Evolutionary conservation across 2,888 invertebrate genomes (phyloP).

Genomic region (Artemia sp.): DNA sequence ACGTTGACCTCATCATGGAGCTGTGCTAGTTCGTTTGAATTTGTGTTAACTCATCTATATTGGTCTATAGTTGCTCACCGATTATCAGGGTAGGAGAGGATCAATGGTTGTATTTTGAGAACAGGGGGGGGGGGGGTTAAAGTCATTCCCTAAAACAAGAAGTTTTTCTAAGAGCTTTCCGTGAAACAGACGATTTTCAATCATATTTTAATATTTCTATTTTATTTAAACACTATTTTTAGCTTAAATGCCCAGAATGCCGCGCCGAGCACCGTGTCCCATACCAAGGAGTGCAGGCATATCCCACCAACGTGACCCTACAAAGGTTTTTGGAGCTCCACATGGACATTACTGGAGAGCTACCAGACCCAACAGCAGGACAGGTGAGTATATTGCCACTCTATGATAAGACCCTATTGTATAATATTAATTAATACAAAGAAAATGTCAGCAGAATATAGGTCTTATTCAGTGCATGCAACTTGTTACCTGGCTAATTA

Average conservation of each 20-base stretch:
- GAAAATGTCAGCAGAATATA: background rate
- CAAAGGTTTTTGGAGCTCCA: conserved; percentile 86
- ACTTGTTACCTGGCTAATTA: background rate
- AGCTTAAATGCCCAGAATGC: conserved; percentile 96
- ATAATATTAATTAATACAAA: no score
- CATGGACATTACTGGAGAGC: conserved; percentile 74
- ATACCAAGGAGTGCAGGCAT: conserved; percentile 80
- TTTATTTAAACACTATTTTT: conserved; percentile 26
- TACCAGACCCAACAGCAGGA: conserved; percentile 75
- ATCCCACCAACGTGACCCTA: conserved; percentile 87
- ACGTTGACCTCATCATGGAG: no score
- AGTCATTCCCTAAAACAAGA: no score
- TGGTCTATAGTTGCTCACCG: no score
- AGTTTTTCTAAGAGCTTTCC: no score
- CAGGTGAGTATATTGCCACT: conserved; percentile 15
- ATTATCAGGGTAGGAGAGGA: no score
- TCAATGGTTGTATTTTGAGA: no score
- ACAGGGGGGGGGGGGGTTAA: no score
- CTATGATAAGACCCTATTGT: no score
- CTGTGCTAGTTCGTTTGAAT: no score
- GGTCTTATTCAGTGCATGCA: background rate
- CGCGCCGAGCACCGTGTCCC: conserved; percentile 90
- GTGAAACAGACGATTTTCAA: no score
- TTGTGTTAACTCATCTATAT: no score
- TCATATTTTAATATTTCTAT: background rate